These are phyloP conservation scores for Macrotrachela quadricornifera DNA, from an alignment of 1,140 invertebrate genomes.

Conservation along the genomic window DNA sequence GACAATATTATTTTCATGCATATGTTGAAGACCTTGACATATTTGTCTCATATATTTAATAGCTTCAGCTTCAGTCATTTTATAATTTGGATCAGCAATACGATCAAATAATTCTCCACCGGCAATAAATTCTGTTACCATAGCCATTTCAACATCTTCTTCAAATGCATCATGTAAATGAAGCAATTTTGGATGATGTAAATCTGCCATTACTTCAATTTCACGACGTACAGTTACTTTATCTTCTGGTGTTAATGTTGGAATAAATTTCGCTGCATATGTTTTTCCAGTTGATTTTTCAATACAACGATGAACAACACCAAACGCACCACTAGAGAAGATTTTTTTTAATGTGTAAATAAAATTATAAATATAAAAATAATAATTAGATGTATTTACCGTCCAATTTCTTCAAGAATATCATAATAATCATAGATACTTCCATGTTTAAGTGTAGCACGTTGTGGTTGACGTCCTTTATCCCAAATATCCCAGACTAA, in stretches of 20 bases:
- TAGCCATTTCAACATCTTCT: constrained; percentile 94
- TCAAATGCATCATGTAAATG: constrained; percentile 96
- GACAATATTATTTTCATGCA: constrained; percentile 98
- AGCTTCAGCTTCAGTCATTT: constrained; percentile 96
- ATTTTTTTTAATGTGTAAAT: no score
- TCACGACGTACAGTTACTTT: constrained; percentile 90
- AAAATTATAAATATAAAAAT: no score
- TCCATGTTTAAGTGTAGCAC: constrained; percentile 66
- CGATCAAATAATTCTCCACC: constrained; percentile 94
- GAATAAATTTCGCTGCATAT: constrained; percentile 97
- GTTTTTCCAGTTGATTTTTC: constrained; percentile 84
- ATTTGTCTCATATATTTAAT: constrained; percentile 98
- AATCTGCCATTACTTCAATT: constrained; percentile 95
- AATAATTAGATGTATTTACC: no score
- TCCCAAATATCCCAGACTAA: constrained; percentile 83
- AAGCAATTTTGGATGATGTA: constrained; percentile 88
- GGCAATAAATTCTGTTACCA: constrained; percentile 94
- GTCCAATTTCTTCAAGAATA: constrained; percentile 89
- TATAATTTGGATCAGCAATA: constrained; percentile 86
- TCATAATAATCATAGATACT: constrained; percentile 95
- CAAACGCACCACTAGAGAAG: constrained; percentile 58
- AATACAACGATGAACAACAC: constrained; percentile 85
- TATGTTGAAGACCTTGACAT: constrained; percentile 87
- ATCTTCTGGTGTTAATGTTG: constrained; percentile 75
- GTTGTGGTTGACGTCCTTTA: constrained; percentile 64